Evolutionary conservation across 1,140 invertebrate species (phyloP), one percentile per base, ranked within the genome.

Genomic region (Drosophila simulans): DNA sequence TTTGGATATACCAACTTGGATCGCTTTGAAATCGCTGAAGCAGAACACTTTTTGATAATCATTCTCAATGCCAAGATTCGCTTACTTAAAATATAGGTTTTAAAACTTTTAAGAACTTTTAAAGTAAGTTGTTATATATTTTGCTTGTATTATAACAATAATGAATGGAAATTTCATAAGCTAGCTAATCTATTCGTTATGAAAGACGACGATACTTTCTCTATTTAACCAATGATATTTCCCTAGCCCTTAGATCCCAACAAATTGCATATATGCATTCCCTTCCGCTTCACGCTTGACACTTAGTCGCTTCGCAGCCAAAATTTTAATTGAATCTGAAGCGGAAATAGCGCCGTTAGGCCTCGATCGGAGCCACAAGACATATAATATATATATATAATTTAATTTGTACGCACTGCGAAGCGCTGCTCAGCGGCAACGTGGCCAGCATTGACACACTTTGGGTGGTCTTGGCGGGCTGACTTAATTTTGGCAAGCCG

Each of bases 401-500:
- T 70, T 70, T 70, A 70, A 70, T 70, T 70, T 70, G 35, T 70
- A 70, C 66, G 66, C 64, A 57, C 37, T 34, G 48, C 4, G 42
- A 52, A 64, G 66, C 66, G 42, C 40, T 68, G 40, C 66, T 51
- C 66, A 69, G 27, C 56, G 81, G 68, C 81, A 86, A 77, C 83
- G 84, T 89, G 52, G 81, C 77, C 81, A 86, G 73, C 83, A 89
- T 89, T 89, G 85, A 90, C 80, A 89, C 80, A 84, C 62, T 85
- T 90, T 89, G 84, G 84, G 84, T 89, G 84, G 84, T 90, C 84
- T 84, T 79, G 83, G 75, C 70, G 66, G 35, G 63, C 75, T 63
- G 75, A 51, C 70, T 75, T 66, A 42, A 76, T 71, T 88, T 88
- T 88, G 84, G 84, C 84, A 73, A 57, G 49, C 56, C 40, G 43